Evolutionary conservation across 2,888 invertebrate species (phyloP).

Genomic region (Penaeus monodon): DNA sequence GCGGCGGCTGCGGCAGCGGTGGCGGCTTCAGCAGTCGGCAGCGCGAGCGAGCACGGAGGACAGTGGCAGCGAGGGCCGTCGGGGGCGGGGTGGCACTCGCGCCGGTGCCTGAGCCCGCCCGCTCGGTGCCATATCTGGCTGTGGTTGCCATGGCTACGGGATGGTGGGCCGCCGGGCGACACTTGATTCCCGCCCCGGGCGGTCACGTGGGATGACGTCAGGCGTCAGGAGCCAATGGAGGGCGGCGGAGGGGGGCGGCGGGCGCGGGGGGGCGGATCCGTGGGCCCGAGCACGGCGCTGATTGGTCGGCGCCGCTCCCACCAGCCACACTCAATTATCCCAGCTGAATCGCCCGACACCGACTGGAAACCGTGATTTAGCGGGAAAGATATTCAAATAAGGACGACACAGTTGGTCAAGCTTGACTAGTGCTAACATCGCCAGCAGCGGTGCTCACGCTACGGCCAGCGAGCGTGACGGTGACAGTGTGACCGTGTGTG

Average conservation of each 20-base stretch:
- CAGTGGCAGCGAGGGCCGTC: conserved; percentile 15
- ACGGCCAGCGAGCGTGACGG: conserved; percentile 44
- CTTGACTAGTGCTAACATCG: conserved; percentile 65
- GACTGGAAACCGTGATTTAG: conserved; percentile 62
- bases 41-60: conserved; percentile 20
- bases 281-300: conserved; percentile 28
- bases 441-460: conserved; percentile 36
- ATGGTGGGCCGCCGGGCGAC: conserved; percentile 58
- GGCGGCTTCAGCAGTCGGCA: conserved; percentile 1
- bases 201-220: conserved; percentile 63
- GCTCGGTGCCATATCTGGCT: conserved; percentile 54
- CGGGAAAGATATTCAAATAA: conserved; percentile 65
- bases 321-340: conserved; percentile 63
- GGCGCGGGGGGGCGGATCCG: conserved; percentile 46
- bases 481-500: conserved; percentile 41
- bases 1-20: conserved; percentile 8
- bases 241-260: conserved; percentile 38
- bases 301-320: conserved; percentile 52
- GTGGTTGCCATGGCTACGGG: conserved; percentile 62
- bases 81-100: conserved; percentile 59
- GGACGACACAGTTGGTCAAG: conserved; percentile 65
- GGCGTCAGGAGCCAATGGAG: conserved; percentile 58
- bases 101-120: conserved; percentile 27
- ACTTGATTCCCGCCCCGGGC: conserved; percentile 56
- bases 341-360: conserved; percentile 46